Conservation (phyloP, 2,113 vertebrate genomes). For the Cromileptes altivelis region DNA sequence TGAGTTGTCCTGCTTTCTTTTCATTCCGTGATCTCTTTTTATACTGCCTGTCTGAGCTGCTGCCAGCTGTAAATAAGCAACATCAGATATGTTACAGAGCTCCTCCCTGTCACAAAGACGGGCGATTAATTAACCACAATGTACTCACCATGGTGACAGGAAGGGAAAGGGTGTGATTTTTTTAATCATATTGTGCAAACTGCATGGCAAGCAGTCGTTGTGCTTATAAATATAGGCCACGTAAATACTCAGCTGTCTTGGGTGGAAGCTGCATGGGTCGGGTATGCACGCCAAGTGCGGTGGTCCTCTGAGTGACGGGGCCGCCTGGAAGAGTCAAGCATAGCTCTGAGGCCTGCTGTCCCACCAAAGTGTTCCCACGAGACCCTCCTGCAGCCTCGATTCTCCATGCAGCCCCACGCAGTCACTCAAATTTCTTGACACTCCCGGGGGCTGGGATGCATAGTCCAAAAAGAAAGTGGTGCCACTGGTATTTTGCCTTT, state of each 20-base stretch:
- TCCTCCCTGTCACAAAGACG: neutral
- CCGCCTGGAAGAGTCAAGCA: slow-evolving; percentile 73
- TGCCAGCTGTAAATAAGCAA: neutral
- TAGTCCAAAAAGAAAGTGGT: slow-evolving; percentile 25
- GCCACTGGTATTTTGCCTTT: slow-evolving; percentile 35
- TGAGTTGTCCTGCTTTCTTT: slow-evolving; percentile 12
- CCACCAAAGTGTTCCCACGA: slow-evolving; percentile 38
- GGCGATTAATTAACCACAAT: neutral
- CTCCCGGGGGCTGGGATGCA: neutral
- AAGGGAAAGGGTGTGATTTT: slow-evolving; percentile 3
- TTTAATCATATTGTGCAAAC: slow-evolving; percentile 36
- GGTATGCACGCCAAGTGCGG: slow-evolving; percentile 57
- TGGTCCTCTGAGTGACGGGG: slow-evolving; percentile 80
- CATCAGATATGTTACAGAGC: neutral
- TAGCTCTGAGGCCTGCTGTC: slow-evolving; percentile 36
- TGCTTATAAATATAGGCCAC: slow-evolving; percentile 78
- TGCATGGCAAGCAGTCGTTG: slow-evolving; percentile 40
- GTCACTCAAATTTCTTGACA: slow-evolving; percentile 52
- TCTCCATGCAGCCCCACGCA: slow-evolving; percentile 18
- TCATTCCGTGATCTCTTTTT: neutral
- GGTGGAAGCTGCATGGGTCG: slow-evolving; percentile 60
- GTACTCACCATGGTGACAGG: neutral
- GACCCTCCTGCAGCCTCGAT: slow-evolving; percentile 4
- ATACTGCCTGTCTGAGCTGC: neutral
- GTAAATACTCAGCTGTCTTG: slow-evolving; percentile 89